Conservation (phyloP, 2,797 vertebrate species). For the Neoniphon sammara region DNA sequence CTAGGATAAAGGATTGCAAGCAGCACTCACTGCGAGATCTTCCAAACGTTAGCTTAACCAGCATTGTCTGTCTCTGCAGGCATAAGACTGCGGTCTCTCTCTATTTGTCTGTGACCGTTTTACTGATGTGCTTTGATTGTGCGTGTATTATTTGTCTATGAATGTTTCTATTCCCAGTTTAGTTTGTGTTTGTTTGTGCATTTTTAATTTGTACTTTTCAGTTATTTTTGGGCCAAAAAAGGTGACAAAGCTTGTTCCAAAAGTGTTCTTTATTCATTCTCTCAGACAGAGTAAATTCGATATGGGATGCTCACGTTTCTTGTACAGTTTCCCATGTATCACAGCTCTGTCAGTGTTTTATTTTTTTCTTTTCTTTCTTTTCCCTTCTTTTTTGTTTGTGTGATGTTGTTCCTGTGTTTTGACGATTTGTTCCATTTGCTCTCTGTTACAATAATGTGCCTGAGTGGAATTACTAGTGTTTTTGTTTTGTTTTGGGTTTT, state of each 20-base stretch:
- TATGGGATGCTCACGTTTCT: constrained; percentile 60
- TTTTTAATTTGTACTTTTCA: constrained; percentile 22
- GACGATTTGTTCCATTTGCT: not conserved
- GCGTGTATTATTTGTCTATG: constrained; percentile 39
- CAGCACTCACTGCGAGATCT: constrained; percentile 18
- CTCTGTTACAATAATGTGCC: constrained; percentile 71
- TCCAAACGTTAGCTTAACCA: constrained; percentile 31
- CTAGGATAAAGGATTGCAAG: constrained; percentile 22
- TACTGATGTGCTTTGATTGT: constrained; percentile 25
- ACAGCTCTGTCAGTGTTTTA: constrained; percentile 46
- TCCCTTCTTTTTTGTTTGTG: constrained; percentile 38
- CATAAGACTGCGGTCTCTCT: constrained; percentile 13
- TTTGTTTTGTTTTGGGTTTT: not conserved
- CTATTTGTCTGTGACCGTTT: constrained; percentile 38
- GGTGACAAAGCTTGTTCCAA: constrained; percentile 60
- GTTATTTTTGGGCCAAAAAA: constrained; percentile 68
- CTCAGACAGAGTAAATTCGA: constrained; percentile 30
- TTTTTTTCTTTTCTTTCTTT: no score
- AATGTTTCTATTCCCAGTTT: constrained; percentile 35
- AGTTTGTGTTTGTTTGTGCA: constrained; percentile 19
- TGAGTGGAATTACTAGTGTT: constrained; percentile 61
- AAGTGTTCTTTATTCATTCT: constrained; percentile 68
- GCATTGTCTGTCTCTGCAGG: constrained; percentile 21
- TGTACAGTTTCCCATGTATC: constrained; percentile 71
- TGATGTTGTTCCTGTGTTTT: constrained; percentile 14